Evolutionary conservation across 2,113 vertebrate species (phyloP), one percentile per base, ranked within the genome.

Genomic region (Cheilinus undulatus): DNA sequence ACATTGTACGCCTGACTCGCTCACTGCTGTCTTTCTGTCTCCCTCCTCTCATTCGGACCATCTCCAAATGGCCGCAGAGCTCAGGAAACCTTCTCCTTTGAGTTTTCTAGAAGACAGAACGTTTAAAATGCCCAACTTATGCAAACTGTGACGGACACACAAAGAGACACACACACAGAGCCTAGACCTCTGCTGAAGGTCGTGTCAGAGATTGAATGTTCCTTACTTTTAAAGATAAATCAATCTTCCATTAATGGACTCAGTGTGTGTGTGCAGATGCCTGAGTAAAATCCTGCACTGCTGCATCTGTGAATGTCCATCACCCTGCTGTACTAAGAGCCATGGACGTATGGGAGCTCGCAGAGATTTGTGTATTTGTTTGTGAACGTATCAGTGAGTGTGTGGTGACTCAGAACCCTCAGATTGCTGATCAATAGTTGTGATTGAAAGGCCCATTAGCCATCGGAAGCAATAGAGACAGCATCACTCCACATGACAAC

Each of bases 381-480:
- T 71, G 42, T 70, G 50, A 36, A 19, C 26, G 22, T 48, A 12
- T 2, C 28, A 22, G 38, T 61, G 38, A 34, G 9, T 30, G 14
- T 63, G 51, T 34, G 22, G 61, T 71, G 50, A 20, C 57, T 76
- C 70, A 72, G 76, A n/a, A 72, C 76, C 52, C 73, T 85, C 76
- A 65, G 68, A 83, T 78, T 80, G 69, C 69, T 78, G 81, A 85
- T 88, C 87, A 83, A 88, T 88, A 85, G 60, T 28, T 76, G 76
- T 84, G 89, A 90, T 86, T 88, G 86, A 86, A 85, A 7, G 82
- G 59, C 63, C 86, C 80, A 85, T 89, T 85, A 86, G 83, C 67
- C 54, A 85, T 83, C 76, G 83, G 83, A 89, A 86, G 80, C 73
- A 59, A 82, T 67, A 69, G 83, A 86, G 86, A 85, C 73, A 60